phyloP scores from a whole-genome alignment of 2,113 vertebrate species.

The Alethe diademata region DNA sequence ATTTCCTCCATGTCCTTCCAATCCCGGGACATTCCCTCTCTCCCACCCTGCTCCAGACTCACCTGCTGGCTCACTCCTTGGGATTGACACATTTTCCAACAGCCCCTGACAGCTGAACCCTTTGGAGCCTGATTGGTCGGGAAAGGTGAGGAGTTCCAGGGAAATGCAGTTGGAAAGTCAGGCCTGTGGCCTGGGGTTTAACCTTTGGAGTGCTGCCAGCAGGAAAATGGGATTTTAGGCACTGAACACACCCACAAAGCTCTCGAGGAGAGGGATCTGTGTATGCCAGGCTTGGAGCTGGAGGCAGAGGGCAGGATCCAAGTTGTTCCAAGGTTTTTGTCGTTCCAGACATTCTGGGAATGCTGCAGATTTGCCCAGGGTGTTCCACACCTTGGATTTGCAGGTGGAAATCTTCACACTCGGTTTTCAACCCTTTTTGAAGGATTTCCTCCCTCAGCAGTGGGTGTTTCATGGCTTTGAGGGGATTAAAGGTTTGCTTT shows the following conservation, averaged over 20 bases:
- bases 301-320: background rate
- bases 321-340: background rate
- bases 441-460: background rate
- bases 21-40: background rate
- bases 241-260: accelerated
- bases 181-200: background rate
- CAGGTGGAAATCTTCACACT: too few species aligned
- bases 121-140: background rate
- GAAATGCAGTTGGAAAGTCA: background rate
- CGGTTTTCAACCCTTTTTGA: background rate
- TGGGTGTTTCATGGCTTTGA: background rate
- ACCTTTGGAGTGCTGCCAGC: background rate
- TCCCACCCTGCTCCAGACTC: background rate
- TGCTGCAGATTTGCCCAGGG: background rate
- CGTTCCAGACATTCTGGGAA: accelerated
- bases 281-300: accelerated
- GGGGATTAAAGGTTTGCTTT: background rate
- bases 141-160: background rate
- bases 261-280: background rate
- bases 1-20: background rate
- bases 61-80: background rate
- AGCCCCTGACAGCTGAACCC: background rate
- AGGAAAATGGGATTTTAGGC: background rate
- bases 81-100: background rate
- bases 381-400: background rate